Evolutionary conservation across 2,797 vertebrate species (phyloP).

Genomic region (Megalops cyprinoides): DNA sequence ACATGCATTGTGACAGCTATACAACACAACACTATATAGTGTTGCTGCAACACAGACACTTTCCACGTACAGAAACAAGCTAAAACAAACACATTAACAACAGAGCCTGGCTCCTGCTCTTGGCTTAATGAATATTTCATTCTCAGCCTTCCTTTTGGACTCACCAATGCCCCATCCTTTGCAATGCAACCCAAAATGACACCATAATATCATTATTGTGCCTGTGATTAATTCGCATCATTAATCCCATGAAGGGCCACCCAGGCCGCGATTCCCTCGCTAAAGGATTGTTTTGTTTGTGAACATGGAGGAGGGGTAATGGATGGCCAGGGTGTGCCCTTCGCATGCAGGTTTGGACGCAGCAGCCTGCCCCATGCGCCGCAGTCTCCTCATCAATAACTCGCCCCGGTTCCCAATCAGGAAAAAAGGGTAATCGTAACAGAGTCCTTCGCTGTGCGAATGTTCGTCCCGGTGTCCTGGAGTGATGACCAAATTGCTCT

Average conservation of each 20-base stretch:
- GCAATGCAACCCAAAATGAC: not conserved
- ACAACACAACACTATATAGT: too few relatives aligned
- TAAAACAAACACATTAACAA: not conserved
- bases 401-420: conserved; percentile 59
- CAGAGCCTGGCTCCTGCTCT: not conserved
- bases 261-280: not conserved
- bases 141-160: not conserved
- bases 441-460: conserved; percentile 24
- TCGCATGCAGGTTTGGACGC: not conserved
- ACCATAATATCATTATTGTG: conserved; percentile 13
- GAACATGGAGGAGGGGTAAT: not conserved
- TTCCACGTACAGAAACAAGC: not conserved
- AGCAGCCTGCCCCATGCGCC: not conserved
- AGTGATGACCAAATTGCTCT: too few relatives aligned
- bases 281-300: conserved; percentile 7
- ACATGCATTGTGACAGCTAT: too few relatives aligned
- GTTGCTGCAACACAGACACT: not conserved
- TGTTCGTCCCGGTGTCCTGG: not conserved
- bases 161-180: not conserved
- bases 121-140: not conserved
- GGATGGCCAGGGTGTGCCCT: not conserved
- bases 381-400: conserved; percentile 64
- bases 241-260: not conserved
- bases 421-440: conserved; percentile 67
- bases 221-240: conserved; percentile 13